A percentile compares a stretch with the other conserved stretches of the same genome.
Conservation (phyloP, 2,797 vertebrate species). For the Mastacembelus armatus region DNA sequence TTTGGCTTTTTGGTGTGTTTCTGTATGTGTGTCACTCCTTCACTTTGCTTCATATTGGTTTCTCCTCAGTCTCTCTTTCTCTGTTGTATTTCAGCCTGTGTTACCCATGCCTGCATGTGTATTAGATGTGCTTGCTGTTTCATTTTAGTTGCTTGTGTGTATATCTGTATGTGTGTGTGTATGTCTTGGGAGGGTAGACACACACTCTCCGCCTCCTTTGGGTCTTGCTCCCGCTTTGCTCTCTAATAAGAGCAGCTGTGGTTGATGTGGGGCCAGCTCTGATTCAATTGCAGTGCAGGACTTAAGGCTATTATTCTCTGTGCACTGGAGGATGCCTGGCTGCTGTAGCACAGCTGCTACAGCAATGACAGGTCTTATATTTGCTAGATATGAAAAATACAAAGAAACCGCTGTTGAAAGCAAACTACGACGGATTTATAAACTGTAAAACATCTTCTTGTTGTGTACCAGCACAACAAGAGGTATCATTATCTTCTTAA, state of each 20-base stretch:
- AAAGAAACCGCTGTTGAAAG: slow-evolving; percentile 2
- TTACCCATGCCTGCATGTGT: slow-evolving; percentile 47
- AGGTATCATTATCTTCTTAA: too few species aligned
- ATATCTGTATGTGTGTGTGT: slow-evolving; percentile 9
- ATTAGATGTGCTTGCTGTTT: slow-evolving; percentile 18
- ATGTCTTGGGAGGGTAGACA: slow-evolving; percentile 27
- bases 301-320: slow-evolving; percentile 75
- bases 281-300: slow-evolving; percentile 81
- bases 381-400: background rate
- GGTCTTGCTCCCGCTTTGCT: slow-evolving; percentile 58
- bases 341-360: slow-evolving; percentile 65
- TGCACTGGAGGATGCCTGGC: slow-evolving; percentile 43
- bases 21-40: slow-evolving; percentile 5
- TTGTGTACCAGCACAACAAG: too few species aligned
- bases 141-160: slow-evolving; percentile 38
- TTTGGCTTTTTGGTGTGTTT: slow-evolving; percentile 39
- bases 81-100: slow-evolving; percentile 35
- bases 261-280: slow-evolving; percentile 69
- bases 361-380: slow-evolving; percentile 44
- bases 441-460: too few species aligned
- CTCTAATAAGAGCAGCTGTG: slow-evolving; percentile 85
- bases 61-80: background rate
- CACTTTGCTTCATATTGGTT: slow-evolving; percentile 1
- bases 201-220: slow-evolving; percentile 31
- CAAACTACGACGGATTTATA: too few species aligned